phyloP scores from a whole-genome alignment of 2,888 invertebrate genomes.

The Arctia plantaginis region DNA sequence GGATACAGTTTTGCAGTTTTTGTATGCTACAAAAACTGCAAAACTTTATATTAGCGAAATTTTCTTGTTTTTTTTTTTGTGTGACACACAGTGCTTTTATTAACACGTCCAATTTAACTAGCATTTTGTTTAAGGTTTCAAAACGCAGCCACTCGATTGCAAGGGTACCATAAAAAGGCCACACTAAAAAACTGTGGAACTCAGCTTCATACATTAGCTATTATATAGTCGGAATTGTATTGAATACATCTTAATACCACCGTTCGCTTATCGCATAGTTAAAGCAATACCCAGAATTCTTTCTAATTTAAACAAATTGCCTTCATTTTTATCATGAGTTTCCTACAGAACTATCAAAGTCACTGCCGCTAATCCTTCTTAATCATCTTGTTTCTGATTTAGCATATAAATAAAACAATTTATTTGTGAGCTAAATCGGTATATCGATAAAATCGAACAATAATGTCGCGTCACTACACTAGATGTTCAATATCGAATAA shows the following conservation, averaged over 20 bases:
- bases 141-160: neutral
- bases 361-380: too few relatives aligned
- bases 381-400: too few relatives aligned
- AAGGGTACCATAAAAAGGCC: neutral
- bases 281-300: neutral
- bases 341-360: too few relatives aligned
- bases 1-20: too few relatives aligned
- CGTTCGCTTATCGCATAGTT: neutral
- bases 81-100: neutral
- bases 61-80: neutral
- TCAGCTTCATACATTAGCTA: neutral
- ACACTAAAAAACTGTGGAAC: neutral
- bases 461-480: conserved; percentile 52
- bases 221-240: neutral
- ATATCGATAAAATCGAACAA: conserved; percentile 14
- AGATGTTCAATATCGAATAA: conserved; percentile 77
- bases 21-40: too few relatives aligned
- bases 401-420: too few relatives aligned
- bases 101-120: neutral
- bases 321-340: neutral
- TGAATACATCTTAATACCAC: too few relatives aligned
- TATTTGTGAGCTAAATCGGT: neutral
- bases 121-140: neutral
- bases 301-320: neutral
- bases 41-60: too few relatives aligned